Percentiles rank a stretch among this genome's conserved stretches.
phyloP scores from a whole-genome alignment of 2,888 invertebrate species.

The Drosophila neonasuta region DNA sequence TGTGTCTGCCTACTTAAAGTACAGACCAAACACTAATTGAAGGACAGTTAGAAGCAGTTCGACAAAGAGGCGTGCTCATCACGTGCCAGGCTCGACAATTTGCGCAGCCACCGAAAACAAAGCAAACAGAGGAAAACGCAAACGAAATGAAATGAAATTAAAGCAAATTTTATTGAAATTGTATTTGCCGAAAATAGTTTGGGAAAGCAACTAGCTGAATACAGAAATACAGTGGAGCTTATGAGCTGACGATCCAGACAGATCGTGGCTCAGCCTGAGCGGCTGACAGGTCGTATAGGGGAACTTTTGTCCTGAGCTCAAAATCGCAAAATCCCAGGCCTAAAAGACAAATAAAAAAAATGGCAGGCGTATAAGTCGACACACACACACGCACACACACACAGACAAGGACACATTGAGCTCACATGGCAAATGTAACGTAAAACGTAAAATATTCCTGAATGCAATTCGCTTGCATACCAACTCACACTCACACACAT shows the following conservation, averaged over 20 bases:
- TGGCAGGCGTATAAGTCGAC: conserved; percentile 57
- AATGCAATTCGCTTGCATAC: conserved; percentile 79
- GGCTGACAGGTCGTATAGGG: conserved; percentile 57
- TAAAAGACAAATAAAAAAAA: conserved; percentile 46
- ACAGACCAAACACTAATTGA: conserved; percentile 64
- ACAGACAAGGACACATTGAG: conserved; percentile 33
- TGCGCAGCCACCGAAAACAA: conserved; percentile 4
- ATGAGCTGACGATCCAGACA: conserved; percentile 60
- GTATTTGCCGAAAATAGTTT: no score
- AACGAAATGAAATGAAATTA: not conserved
- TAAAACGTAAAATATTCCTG: conserved; percentile 79
- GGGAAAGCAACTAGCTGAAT: not conserved
- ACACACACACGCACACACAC: conserved; percentile 36
- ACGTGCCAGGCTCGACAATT: conserved; percentile 29
- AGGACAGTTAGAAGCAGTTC: conserved; percentile 45
- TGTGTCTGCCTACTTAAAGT: conserved; percentile 50
- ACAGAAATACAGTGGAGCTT: conserved; percentile 8
- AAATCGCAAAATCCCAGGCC: conserved; percentile 71
- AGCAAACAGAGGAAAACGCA: not conserved
- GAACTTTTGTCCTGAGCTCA: conserved; percentile 60
- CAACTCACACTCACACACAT: conserved; percentile 51
- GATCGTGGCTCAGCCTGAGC: conserved; percentile 65
- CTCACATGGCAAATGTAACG: conserved; percentile 68
- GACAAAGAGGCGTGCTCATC: conserved; percentile 38
- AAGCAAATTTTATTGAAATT: conserved; percentile 2